Evolutionary conservation across 2,888 invertebrate genomes (phyloP).

Genomic region (Drosophila robusta): DNA sequence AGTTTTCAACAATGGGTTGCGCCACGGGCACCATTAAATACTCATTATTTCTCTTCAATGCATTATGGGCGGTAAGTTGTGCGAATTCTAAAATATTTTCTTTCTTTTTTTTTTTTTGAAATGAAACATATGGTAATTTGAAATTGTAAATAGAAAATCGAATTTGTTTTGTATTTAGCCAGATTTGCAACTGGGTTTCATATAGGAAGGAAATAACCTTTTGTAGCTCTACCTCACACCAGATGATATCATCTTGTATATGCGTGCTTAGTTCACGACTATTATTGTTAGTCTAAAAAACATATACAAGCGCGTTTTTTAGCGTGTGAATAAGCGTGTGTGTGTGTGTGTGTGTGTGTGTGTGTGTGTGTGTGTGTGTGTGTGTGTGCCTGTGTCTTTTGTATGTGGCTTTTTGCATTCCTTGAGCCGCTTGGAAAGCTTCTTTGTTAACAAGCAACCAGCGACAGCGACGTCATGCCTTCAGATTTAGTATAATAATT

Average conservation of each 20-base stretch:
- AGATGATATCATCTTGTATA: slow-evolving; percentile 79
- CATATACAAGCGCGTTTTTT: slow-evolving; percentile 13
- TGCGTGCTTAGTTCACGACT: slow-evolving; percentile 66
- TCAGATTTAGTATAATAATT: slow-evolving; percentile 58
- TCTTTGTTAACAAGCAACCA: slow-evolving; percentile 45
- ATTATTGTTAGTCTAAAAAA: slow-evolving; percentile 39
- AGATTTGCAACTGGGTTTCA: slow-evolving; percentile 15
- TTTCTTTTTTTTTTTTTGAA: slow-evolving; percentile 22
- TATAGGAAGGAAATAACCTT: slow-evolving; percentile 12
- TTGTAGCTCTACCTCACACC: slow-evolving; percentile 40
- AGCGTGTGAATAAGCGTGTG: not conserved
- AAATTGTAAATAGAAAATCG: not conserved
- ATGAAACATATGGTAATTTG: slow-evolving; percentile 45
- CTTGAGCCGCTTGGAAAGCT: slow-evolving; percentile 60
- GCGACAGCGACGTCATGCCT: slow-evolving; percentile 62
- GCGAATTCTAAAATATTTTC: slow-evolving; percentile 4
- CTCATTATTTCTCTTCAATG: slow-evolving; percentile 76
- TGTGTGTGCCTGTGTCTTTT: slow-evolving; percentile 45
- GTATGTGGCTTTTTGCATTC: slow-evolving; percentile 61
- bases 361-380: slow-evolving; percentile 26
- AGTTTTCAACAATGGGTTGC: slow-evolving; percentile 72
- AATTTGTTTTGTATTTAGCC: not conserved
- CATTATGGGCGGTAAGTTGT: slow-evolving; percentile 81
- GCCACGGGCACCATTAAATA: slow-evolving; percentile 81
- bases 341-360: slow-evolving; percentile 10